Percentiles rank a stretch among this genome's conserved stretches.
Evolutionary conservation across 2,888 invertebrate species (phyloP).

Genomic region (Julus scanicus): DNA sequence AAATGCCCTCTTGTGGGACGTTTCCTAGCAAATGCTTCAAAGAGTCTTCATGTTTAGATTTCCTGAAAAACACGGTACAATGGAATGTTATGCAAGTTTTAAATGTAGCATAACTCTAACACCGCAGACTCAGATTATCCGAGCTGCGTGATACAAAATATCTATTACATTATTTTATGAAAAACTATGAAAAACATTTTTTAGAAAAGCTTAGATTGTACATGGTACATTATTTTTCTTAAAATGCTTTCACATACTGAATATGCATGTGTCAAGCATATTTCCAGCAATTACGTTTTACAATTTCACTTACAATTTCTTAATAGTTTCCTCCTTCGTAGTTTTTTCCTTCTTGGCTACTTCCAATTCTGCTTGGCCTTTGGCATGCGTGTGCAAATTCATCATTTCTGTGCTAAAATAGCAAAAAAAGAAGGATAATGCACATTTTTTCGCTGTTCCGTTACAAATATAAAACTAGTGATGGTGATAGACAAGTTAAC

Average conservation of each 20-base stretch:
- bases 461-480: too few relatives aligned
- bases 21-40: conserved; percentile 44
- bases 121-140: too few relatives aligned
- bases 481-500: neutral
- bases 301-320: conserved; percentile 50
- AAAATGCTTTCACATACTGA: too few relatives aligned
- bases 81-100: neutral
- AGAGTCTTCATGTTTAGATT: conserved; percentile 52
- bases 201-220: neutral
- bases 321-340: conserved; percentile 53
- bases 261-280: too few relatives aligned
- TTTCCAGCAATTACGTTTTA: neutral
- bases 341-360: conserved; percentile 47
- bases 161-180: too few relatives aligned
- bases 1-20: conserved; percentile 29
- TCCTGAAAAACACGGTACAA: conserved; percentile 34
- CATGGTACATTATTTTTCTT: neutral
- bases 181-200: too few relatives aligned
- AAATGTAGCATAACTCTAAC: neutral
- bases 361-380: conserved; percentile 52
- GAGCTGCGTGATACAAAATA: too few relatives aligned
- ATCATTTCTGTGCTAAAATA: conserved; percentile 49
- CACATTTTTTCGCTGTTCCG: neutral
- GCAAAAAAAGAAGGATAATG: neutral
- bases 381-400: conserved; percentile 22